Base-by-base conservation (phyloP, 2,113 vertebrate genomes). In the Falco punctatus region DNA sequence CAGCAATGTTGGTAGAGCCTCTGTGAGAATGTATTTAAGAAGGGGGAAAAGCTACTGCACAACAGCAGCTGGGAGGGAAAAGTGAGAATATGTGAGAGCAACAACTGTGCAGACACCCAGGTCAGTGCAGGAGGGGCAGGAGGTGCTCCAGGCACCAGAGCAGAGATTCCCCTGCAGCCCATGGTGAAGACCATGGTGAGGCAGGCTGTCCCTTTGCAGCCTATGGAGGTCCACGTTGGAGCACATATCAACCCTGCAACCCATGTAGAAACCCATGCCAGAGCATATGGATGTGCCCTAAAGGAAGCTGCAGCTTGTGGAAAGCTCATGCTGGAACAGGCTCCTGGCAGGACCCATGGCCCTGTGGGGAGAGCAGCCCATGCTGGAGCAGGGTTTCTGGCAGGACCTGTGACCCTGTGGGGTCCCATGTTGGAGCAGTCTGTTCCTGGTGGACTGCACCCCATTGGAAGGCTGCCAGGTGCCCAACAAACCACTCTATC, bases 101-200 rank as follows among this genome's bases (percentile, higher is more conserved):
- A 58, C 18, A 44, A 10, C 17, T 15, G 30, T 65, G 38, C 14
- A n/a, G 49, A 44, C 20, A 12, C 14, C 33, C 7, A 67, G 33
- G 33, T 57, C 30, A 33, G 38, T 6, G 51, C 8, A 38, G 51
- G 71, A 55, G 16, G 11, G 19, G n/a, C 12, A 71, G 19, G 27
- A 52, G 26, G 5, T 30, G n/a, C 8, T 38, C 10, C 27, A 73
- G 6, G 21, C 2, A 0, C 51, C 2, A 0, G 16, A 73, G 30
- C 28, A 73, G 38, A 32, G 22, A 57, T 38, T 67, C 12, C 26
- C 4, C 26, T 57, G 21, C 12, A 57, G 40, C 22, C 54, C 2
- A 2, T 49, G 28, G 2, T 8, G 44, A 40, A 17, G 44, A 27
- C 6, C 15, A 11, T 2, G 14, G 44, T 32, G 49, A 55, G 5